A percentile compares a stretch with the other conserved stretches of the same genome.
Conservation (phyloP, 2,888 invertebrate genomes). For the Platypus cylindrus region DNA sequence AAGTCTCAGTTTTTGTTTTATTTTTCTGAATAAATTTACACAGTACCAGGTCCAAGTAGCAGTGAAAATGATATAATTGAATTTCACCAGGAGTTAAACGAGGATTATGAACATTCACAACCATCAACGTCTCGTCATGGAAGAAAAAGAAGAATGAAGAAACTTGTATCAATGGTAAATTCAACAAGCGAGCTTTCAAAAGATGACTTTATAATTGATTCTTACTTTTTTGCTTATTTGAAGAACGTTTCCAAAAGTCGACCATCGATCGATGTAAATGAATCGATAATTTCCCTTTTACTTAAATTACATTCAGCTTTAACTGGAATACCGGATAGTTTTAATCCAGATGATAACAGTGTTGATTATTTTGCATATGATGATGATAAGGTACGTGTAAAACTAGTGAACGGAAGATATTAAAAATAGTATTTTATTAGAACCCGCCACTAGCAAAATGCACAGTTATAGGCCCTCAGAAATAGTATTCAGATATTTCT, state of each 20-base stretch:
- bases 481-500: too few relatives aligned
- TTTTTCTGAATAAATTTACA: too few relatives aligned
- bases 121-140: constrained; percentile 32
- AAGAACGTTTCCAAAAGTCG: constrained; percentile 25
- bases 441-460: too few relatives aligned
- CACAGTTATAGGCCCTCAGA: too few relatives aligned
- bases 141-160: constrained; percentile 21
- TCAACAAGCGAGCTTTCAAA: not conserved
- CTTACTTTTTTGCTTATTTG: too few relatives aligned
- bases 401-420: too few relatives aligned
- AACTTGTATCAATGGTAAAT: constrained; percentile 26
- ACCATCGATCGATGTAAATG: constrained; percentile 47
- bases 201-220: constrained; percentile 5
- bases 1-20: not conserved
- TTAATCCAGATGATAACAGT: constrained; percentile 36
- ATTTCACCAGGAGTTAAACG: too few relatives aligned
- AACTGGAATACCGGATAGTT: constrained; percentile 73
- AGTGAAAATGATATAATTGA: too few relatives aligned
- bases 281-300: constrained; percentile 80
- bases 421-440: too few relatives aligned
- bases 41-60: too few relatives aligned
- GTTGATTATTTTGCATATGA: constrained; percentile 16
- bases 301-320: constrained; percentile 86
- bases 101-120: too few relatives aligned
- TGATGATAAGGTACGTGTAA: constrained; percentile 22